phyloP scores from a whole-genome alignment of 2,888 invertebrate genomes.

The Drosophila neonasuta region DNA sequence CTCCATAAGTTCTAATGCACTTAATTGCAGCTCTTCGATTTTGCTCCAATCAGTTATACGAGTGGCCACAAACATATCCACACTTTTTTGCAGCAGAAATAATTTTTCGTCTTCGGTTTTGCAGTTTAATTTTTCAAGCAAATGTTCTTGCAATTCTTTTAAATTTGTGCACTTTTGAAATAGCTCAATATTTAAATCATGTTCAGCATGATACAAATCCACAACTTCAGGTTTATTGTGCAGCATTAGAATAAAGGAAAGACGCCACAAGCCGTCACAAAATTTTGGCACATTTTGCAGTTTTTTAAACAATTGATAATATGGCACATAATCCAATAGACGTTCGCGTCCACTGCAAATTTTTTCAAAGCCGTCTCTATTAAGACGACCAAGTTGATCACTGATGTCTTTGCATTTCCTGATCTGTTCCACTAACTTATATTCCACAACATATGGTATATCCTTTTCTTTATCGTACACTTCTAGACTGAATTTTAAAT shows the following conservation, averaged over 20 bases:
- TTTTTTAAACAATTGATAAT: background rate
- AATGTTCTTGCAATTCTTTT: background rate
- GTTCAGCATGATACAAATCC: conserved; percentile 8
- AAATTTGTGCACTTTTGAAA: background rate
- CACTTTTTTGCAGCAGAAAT: background rate
- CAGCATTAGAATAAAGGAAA: background rate
- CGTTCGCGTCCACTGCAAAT: background rate
- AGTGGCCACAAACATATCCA: background rate
- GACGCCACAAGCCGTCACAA: conserved; percentile 2
- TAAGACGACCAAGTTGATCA: background rate
- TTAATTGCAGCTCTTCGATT: background rate
- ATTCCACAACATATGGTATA: background rate
- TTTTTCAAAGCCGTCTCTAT: background rate
- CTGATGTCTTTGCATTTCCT: background rate
- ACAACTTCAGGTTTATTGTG: background rate
- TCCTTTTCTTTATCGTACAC: background rate
- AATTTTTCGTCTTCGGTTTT: background rate
- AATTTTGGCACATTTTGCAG: conserved; percentile 3
- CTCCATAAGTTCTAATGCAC: conserved; percentile 1
- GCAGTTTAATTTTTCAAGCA: conserved; percentile 7
- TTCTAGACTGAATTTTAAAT: background rate
- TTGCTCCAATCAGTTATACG: background rate
- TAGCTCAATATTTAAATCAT: conserved; percentile 1
- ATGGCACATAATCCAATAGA: background rate
- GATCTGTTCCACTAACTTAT: background rate